These are phyloP conservation scores for Erinaceus europaeus DNA, from an alignment of 2,113 vertebrate genomes.

Conservation along the genomic window DNA sequence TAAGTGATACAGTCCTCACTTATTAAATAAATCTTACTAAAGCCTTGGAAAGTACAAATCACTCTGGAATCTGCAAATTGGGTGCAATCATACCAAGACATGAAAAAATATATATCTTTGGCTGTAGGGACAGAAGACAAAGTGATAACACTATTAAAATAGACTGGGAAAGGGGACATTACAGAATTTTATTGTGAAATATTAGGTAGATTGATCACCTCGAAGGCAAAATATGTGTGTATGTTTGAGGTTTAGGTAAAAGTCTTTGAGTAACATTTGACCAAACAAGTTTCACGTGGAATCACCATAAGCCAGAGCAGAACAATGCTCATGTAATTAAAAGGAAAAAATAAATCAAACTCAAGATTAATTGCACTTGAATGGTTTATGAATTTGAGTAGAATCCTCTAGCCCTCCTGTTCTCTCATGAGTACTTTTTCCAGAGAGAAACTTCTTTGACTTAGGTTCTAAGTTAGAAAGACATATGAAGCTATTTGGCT, in stretches of 20 bases:
- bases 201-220: not conserved
- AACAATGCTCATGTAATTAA: not conserved
- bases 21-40: not conserved
- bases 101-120: not conserved
- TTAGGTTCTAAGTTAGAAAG: not conserved
- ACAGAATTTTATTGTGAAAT: not conserved
- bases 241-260: not conserved
- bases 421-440: not conserved
- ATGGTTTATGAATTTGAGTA: not conserved
- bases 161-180: not conserved
- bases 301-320: not conserved
- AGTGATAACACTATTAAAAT: not conserved
- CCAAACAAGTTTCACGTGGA: not conserved
- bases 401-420: accelerated
- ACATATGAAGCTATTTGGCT: no score
- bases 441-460: not conserved
- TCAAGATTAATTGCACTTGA: not conserved
- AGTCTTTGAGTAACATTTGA: not conserved
- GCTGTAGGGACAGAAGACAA: accelerated
- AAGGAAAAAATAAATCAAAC: not conserved
- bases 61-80: not conserved
- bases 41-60: not conserved
- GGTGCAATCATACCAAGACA: not conserved
- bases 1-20: not conserved
- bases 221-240: not conserved